phyloP scores from a whole-genome alignment of 2,113 vertebrate genomes.

The Zosterops japonicus region DNA sequence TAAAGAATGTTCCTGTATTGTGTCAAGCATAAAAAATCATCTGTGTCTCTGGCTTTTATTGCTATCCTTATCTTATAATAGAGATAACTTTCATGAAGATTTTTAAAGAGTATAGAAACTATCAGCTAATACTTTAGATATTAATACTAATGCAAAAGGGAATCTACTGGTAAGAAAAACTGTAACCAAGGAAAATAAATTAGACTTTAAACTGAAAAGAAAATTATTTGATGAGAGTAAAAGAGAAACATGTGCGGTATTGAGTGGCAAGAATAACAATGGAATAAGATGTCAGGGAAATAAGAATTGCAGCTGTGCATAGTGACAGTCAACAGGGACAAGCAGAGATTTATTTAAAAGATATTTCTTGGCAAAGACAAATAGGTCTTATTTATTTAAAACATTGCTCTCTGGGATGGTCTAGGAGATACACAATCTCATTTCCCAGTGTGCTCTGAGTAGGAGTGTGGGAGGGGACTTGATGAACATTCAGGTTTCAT shows the following conservation, averaged over 20 bases:
- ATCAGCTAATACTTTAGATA: not conserved
- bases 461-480: not conserved
- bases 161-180: not conserved
- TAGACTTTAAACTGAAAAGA: not conserved
- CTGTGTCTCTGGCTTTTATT: not conserved
- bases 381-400: conserved; percentile 24
- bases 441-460: not conserved
- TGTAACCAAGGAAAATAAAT: not conserved
- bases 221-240: not conserved
- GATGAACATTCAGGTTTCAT: not conserved
- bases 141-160: not conserved
- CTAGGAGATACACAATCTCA: not conserved
- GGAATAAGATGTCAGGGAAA: not conserved
- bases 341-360: not conserved
- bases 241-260: not conserved
- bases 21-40: not conserved
- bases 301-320: not conserved
- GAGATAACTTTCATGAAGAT: not conserved
- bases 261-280: not conserved
- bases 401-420: not conserved
- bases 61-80: not conserved
- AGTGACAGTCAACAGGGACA: not conserved
- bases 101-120: not conserved
- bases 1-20: not conserved
- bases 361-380: conserved; percentile 7